A percentile compares a stretch with the other conserved stretches of the same genome.
Conservation (phyloP, 2,888 invertebrate genomes). For the Pteria penguin region DNA sequence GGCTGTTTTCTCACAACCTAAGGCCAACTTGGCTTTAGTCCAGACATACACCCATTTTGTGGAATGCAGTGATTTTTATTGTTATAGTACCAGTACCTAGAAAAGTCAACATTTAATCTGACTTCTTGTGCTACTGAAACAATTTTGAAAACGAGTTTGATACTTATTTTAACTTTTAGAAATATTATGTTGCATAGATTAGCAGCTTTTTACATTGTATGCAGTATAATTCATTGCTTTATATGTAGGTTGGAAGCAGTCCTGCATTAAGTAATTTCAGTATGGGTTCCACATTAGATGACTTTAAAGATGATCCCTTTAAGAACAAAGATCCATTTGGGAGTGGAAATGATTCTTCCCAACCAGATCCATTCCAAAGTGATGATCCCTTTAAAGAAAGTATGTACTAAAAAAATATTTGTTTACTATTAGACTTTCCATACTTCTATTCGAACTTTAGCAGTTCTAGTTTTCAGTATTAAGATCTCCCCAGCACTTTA, state of each 20-base stretch:
- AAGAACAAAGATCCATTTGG: slow-evolving; percentile 82
- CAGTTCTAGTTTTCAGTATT: background rate
- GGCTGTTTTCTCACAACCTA: too few relatives aligned
- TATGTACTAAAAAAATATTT: slow-evolving; percentile 40
- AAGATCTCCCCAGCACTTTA: background rate
- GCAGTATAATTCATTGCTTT: too few relatives aligned
- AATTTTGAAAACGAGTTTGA: too few relatives aligned
- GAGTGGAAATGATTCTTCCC: slow-evolving; percentile 67
- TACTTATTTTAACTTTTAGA: too few relatives aligned
- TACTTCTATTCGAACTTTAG: background rate
- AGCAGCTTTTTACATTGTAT: too few relatives aligned
- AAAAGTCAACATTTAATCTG: too few relatives aligned
- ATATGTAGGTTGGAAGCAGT: background rate
- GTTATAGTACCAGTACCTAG: too few relatives aligned
- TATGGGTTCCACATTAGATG: slow-evolving; percentile 59
- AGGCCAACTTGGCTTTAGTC: too few relatives aligned
- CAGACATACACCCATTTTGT: too few relatives aligned
- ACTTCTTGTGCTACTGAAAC: too few relatives aligned
- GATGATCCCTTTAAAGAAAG: slow-evolving; percentile 77
- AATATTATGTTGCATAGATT: too few relatives aligned
- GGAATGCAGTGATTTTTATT: too few relatives aligned
- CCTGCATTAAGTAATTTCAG: slow-evolving; percentile 68
- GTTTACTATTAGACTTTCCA: background rate
- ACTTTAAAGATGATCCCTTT: slow-evolving; percentile 79
- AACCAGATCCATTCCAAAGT: slow-evolving; percentile 82